phyloP scores from a whole-genome alignment of 2,888 invertebrate species.

The Platycnemis pennipes region DNA sequence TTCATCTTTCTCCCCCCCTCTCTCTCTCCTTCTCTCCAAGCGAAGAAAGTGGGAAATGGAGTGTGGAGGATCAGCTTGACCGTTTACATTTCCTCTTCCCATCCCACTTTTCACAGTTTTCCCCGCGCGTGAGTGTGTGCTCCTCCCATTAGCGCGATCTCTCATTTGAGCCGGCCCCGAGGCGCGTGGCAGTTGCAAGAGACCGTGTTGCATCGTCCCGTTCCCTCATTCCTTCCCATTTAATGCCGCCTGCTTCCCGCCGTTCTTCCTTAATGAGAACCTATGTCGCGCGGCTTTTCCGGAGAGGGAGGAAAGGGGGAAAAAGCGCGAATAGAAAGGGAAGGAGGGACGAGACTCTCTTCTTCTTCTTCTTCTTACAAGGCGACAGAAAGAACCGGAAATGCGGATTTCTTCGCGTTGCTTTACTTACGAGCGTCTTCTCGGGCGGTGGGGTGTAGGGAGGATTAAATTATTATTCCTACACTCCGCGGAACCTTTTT shows the following conservation, averaged over 20 bases:
- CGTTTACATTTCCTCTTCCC: neutral
- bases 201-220: neutral
- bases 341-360: neutral
- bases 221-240: neutral
- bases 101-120: neutral
- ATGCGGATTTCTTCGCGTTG: conserved; percentile 12
- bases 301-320: neutral
- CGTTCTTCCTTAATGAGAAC: neutral
- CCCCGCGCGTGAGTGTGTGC: neutral
- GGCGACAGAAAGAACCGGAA: conserved; percentile 32
- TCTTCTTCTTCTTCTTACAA: neutral
- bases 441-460: neutral
- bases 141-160: conserved; percentile 29
- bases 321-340: neutral
- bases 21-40: neutral
- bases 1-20: neutral
- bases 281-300: neutral
- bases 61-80: neutral
- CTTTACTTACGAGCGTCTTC: neutral
- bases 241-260: neutral
- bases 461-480: conserved; percentile 9
- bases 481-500: neutral
- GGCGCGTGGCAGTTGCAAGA: conserved; percentile 26
- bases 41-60: neutral
- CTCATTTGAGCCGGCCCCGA: conserved; percentile 16